A percentile compares a stretch with the other conserved stretches of the same genome.
Conservation (phyloP, 2,888 invertebrate species). For the Drosophila lutescens region DNA sequence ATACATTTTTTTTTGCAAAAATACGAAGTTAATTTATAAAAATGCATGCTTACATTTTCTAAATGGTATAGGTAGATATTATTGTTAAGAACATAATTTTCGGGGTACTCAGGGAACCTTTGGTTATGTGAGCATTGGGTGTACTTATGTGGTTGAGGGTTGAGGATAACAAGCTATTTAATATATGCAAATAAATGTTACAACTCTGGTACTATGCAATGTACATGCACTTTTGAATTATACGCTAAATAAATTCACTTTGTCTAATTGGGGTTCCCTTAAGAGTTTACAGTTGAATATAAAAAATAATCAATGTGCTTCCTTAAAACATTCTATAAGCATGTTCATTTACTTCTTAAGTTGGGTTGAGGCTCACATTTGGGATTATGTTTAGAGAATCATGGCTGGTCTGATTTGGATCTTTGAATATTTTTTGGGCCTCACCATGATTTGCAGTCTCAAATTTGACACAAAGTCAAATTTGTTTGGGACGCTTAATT, state of each 20-base stretch:
- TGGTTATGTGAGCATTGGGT: background rate
- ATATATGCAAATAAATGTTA: background rate
- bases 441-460: background rate
- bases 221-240: background rate
- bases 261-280: background rate
- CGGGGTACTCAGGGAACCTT: background rate
- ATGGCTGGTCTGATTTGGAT: conserved; percentile 5
- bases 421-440: background rate
- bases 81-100: background rate
- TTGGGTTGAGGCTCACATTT: background rate
- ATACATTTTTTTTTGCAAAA: conserved; percentile 6
- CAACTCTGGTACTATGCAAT: background rate
- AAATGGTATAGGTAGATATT: background rate
- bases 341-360: background rate
- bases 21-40: background rate
- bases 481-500: background rate
- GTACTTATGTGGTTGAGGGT: background rate
- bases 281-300: background rate
- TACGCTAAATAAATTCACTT: conserved; percentile 5
- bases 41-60: conserved; percentile 5
- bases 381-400: background rate
- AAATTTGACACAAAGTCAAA: background rate
- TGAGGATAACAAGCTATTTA: background rate
- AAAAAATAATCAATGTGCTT: background rate
- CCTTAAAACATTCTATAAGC: background rate